Conservation (phyloP, 2,113 vertebrate genomes). For the Rana temporaria region DNA sequence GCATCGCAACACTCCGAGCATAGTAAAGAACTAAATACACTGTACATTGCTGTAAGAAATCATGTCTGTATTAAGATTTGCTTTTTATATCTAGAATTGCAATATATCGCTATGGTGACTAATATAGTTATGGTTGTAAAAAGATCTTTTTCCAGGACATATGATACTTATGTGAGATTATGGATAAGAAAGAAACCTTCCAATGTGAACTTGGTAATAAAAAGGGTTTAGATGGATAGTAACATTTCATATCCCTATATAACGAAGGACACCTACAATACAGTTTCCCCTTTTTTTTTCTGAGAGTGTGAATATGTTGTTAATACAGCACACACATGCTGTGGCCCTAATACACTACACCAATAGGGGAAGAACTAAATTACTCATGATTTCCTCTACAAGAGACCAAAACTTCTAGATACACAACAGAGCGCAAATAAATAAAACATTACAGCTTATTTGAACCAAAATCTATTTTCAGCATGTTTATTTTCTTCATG, state of each 20-base stretch:
- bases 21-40: background rate
- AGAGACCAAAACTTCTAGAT: too few species aligned
- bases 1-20: background rate
- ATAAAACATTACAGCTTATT: too few species aligned
- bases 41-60: background rate
- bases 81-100: conserved; percentile 9
- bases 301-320: too few species aligned
- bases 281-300: background rate
- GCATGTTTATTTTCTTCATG: too few species aligned
- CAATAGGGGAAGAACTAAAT: too few species aligned
- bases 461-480: too few species aligned
- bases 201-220: conserved; percentile 12
- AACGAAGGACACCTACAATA: background rate
- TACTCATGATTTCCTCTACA: too few species aligned
- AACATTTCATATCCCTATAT: background rate
- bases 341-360: too few species aligned
- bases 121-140: conserved; percentile 24
- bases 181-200: conserved; percentile 3
- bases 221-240: conserved; percentile 1
- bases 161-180: conserved; percentile 36
- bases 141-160: conserved; percentile 27
- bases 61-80: background rate
- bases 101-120: conserved; percentile 46
- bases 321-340: too few species aligned
- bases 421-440: too few species aligned